These are phyloP conservation scores for Lycaena phlaeas DNA, from an alignment of 2,888 invertebrate genomes.

Conservation along the genomic window DNA sequence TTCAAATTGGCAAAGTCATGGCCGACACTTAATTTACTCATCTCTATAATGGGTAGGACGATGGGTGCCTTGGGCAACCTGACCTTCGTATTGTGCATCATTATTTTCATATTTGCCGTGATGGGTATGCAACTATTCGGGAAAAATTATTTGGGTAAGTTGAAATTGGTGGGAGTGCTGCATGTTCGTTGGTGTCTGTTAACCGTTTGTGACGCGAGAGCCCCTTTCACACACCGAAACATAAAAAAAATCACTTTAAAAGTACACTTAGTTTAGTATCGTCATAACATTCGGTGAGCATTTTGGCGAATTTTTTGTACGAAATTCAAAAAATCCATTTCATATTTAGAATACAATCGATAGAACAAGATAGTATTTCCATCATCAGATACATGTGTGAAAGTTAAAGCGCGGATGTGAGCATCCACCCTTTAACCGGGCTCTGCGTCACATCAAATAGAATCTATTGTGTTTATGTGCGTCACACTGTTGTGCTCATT, in stretches of 20 bases:
- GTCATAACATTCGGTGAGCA: too few species aligned
- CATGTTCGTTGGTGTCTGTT: conserved; percentile 69
- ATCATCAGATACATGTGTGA: background rate
- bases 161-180: conserved; percentile 68
- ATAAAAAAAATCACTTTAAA: too few species aligned
- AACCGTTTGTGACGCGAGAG: conserved; percentile 51
- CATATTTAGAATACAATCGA: too few species aligned
- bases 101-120: conserved; percentile 97
- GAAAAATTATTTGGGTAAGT: conserved; percentile 89
- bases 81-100: conserved; percentile 95
- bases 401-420: conserved; percentile 25
- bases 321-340: too few species aligned
- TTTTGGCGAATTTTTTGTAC: too few species aligned
- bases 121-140: conserved; percentile 98
- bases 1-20: conserved; percentile 98
- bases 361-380: too few species aligned
- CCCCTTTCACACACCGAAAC: conserved; percentile 21
- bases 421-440: conserved; percentile 42
- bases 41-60: conserved; percentile 96
- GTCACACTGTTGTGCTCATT: conserved; percentile 68
- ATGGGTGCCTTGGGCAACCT: conserved; percentile 96
- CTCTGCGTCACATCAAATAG: conserved; percentile 55
- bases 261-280: too few species aligned
- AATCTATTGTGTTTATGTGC: conserved; percentile 68
- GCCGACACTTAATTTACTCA: conserved; percentile 95